Evolutionary conservation across 2,888 invertebrate species (phyloP).

Genomic region (Microctonus aethiopoides): DNA sequence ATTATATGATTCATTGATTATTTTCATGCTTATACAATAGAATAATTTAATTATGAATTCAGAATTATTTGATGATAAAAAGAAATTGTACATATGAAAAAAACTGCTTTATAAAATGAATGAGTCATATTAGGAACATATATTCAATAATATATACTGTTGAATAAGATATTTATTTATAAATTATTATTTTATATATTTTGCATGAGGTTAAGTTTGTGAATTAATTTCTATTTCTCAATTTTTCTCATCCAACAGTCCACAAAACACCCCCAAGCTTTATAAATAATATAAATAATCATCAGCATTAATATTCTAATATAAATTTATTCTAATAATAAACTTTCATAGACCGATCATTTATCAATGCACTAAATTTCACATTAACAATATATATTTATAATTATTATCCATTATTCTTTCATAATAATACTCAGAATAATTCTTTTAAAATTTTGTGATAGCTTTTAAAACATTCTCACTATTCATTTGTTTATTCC

Average conservation of each 20-base stretch:
- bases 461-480: too few relatives aligned
- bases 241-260: neutral
- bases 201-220: neutral
- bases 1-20: neutral
- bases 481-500: too few relatives aligned
- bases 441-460: too few relatives aligned
- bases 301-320: neutral
- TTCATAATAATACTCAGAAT: too few relatives aligned
- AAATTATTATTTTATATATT: neutral
- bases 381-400: neutral
- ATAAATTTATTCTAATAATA: neutral
- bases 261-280: neutral
- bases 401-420: neutral
- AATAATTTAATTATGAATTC: neutral
- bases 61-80: neutral
- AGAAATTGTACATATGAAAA: neutral
- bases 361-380: neutral
- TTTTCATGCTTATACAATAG: neutral
- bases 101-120: neutral
- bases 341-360: neutral
- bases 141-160: neutral
- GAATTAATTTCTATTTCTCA: neutral
- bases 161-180: neutral
- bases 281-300: neutral
- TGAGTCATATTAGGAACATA: neutral